These are phyloP conservation scores for Trematocara caparti DNA, from an alignment of 2,797 vertebrate species.

Conservation along the genomic window DNA sequence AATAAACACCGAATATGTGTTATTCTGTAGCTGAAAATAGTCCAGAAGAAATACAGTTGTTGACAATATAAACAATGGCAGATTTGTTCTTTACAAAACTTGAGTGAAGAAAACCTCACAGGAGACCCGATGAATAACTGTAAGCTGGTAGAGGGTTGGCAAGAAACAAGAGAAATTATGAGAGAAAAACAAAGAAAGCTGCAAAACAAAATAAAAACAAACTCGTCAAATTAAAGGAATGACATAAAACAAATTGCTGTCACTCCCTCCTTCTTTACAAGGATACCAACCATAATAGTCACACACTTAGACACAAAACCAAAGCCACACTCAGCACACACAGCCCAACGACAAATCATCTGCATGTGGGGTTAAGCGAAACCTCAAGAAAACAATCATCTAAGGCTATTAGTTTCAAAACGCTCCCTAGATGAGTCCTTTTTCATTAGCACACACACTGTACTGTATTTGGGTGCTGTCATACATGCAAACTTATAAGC, in stretches of 20 bases:
- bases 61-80: neutral
- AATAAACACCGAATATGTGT: neutral
- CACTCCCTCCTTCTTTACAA: conserved; percentile 6
- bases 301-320: neutral
- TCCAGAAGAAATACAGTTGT: neutral
- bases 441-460: conserved; percentile 13
- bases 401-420: neutral
- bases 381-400: conserved; percentile 14
- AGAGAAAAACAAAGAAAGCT: neutral
- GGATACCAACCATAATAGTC: conserved; percentile 6
- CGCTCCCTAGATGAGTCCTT: neutral
- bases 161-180: neutral
- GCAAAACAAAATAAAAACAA: conserved; percentile 3
- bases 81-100: neutral
- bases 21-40: neutral
- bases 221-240: conserved; percentile 20
- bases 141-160: neutral
- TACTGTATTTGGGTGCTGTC: neutral
- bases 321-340: neutral
- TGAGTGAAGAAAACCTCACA: neutral
- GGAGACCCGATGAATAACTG: neutral
- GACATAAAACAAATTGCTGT: conserved; percentile 25
- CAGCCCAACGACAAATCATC: neutral
- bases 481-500: neutral
- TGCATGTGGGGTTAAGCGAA: conserved; percentile 9